Evolutionary conservation across 2,113 vertebrate genomes (phyloP).

Genomic region (Heterochromis multidens): DNA sequence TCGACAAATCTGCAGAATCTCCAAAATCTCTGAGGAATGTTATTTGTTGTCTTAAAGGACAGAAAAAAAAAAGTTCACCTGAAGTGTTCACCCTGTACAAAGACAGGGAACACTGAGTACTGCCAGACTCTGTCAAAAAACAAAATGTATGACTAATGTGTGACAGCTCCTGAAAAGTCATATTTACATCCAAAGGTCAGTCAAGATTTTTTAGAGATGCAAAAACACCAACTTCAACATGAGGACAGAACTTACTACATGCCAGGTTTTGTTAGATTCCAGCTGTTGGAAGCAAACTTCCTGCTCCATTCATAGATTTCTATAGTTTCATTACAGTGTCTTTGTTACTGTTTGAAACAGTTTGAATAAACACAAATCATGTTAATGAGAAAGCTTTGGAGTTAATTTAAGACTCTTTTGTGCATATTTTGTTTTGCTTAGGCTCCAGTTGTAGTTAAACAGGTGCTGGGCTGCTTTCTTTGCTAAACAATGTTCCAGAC

Average conservation of each 20-base stretch:
- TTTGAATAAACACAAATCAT: not conserved
- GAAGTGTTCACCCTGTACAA: not conserved
- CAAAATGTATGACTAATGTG: not conserved
- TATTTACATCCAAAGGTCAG: not conserved
- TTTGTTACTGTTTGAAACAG: not conserved
- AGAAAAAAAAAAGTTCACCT: not conserved
- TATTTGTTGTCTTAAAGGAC: not conserved
- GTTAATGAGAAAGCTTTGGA: not conserved
- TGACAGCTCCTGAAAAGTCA: not conserved
- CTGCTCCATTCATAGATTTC: not conserved
- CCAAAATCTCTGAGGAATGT: not conserved
- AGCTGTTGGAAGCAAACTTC: not conserved
- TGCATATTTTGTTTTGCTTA: not conserved
- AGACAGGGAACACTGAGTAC: not conserved
- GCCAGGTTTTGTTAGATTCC: not conserved
- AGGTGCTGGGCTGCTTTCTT: not conserved
- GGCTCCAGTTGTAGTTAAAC: not conserved
- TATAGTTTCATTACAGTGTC: not conserved
- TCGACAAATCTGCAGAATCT: not conserved
- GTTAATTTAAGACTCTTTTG: not conserved
- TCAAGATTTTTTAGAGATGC: not conserved
- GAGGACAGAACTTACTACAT: no score
- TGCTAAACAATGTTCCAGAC: not conserved
- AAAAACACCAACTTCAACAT: not conserved
- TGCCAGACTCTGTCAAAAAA: not conserved